phyloP scores from a whole-genome alignment of 2,113 vertebrate species.

The Sclerurus mexicanus region DNA sequence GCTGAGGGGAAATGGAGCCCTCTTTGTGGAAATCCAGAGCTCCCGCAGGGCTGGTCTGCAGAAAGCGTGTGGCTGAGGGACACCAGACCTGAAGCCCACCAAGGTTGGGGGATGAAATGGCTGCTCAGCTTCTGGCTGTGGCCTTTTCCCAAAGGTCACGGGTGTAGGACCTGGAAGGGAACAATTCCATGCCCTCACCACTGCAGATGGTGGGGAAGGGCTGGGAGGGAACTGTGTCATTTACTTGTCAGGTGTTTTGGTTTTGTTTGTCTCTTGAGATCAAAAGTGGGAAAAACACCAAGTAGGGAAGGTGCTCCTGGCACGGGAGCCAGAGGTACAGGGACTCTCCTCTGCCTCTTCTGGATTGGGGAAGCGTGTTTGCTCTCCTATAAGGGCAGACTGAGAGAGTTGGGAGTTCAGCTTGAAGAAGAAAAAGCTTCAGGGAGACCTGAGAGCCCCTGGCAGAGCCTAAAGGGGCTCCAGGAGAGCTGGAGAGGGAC shows the following conservation, averaged over 20 bases:
- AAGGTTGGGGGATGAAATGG: not conserved
- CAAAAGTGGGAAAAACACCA: slow-evolving; percentile 16
- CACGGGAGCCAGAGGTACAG: not conserved
- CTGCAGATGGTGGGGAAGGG: not conserved
- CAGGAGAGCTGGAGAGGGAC: not conserved
- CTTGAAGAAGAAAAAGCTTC: not conserved
- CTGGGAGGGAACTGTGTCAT: not conserved
- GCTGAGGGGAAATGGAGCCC: not conserved
- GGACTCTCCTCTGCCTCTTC: not conserved
- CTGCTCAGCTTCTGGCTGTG: not conserved
- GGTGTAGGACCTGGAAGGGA: not conserved
- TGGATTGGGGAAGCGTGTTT: not conserved
- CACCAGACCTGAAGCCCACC: rapidly evolving
- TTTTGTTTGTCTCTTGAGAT: not conserved
- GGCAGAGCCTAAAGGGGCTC: not conserved
- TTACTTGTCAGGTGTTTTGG: not conserved
- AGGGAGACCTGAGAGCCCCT: not conserved
- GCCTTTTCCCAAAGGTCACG: not conserved
- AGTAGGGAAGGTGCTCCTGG: not conserved
- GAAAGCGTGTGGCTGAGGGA: rapidly evolving
- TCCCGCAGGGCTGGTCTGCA: not conserved
- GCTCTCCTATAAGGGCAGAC: not conserved
- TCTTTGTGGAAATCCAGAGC: not conserved
- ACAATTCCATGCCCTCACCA: rapidly evolving
- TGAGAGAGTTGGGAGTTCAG: not conserved